Conservation (phyloP, 2,888 invertebrate genomes). For the Rhingia rostrata region DNA sequence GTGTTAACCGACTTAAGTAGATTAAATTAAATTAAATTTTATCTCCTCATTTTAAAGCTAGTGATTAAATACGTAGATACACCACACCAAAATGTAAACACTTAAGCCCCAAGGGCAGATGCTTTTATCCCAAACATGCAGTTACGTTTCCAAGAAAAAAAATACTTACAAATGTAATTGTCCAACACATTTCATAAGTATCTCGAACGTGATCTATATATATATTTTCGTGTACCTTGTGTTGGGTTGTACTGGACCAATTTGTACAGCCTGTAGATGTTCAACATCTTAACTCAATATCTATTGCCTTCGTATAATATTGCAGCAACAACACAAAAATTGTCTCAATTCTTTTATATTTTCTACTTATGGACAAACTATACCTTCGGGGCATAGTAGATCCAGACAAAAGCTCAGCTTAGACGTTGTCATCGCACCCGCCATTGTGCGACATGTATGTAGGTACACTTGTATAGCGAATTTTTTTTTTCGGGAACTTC, state of each 20-base stretch:
- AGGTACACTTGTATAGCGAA: constrained; percentile 7
- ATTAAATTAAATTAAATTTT: too few species aligned
- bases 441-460: not conserved
- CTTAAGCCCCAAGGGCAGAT: too few species aligned
- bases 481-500: constrained; percentile 32
- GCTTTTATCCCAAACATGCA: too few species aligned
- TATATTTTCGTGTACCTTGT: not conserved
- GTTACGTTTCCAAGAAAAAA: too few species aligned
- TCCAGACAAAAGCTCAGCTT: constrained; percentile 44
- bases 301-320: constrained; percentile 11
- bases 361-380: constrained; percentile 46
- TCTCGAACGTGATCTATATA: constrained; percentile 42
- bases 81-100: too few species aligned
- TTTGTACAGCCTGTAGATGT: constrained; percentile 53
- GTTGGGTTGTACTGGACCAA: constrained; percentile 53
- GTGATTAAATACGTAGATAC: too few species aligned
- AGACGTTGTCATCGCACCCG: constrained; percentile 15
- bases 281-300: constrained; percentile 11
- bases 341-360: constrained; percentile 38
- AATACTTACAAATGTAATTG: constrained; percentile 27
- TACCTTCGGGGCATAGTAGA: constrained; percentile 29
- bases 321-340: constrained; percentile 25
- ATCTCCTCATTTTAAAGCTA: too few species aligned
- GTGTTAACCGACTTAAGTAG: too few species aligned
- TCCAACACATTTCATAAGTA: constrained; percentile 17